A percentile compares a stretch with the other conserved stretches of the same genome.
phyloP scores from a whole-genome alignment of 2,113 vertebrate genomes.

The Plecotus auritus region DNA sequence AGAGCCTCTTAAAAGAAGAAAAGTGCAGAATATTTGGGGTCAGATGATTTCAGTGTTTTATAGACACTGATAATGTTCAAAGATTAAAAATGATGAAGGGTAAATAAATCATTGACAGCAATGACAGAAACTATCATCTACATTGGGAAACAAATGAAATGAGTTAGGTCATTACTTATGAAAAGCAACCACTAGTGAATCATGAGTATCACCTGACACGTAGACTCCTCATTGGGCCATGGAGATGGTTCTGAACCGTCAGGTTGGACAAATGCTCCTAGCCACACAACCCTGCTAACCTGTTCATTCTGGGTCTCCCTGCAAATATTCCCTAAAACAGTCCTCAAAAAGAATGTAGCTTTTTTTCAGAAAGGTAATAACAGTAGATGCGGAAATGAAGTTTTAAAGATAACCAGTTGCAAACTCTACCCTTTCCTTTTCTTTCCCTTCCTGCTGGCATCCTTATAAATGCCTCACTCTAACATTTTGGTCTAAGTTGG shows the following conservation, averaged over 20 bases:
- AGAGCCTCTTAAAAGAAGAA: conserved; percentile 18
- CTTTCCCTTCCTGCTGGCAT: background rate
- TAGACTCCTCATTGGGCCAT: background rate
- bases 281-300: background rate
- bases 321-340: background rate
- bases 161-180: background rate
- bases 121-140: background rate
- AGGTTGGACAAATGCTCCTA: background rate
- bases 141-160: background rate
- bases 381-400: conserved; percentile 17
- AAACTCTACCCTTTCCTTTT: conserved; percentile 2
- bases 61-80: background rate
- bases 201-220: background rate
- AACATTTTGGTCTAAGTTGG: conserved; percentile 35
- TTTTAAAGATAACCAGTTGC: conserved; percentile 34
- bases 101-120: conserved; percentile 21
- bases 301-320: background rate
- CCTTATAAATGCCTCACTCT: conserved; percentile 26
- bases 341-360: background rate
- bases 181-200: background rate
- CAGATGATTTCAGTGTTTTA: background rate
- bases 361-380: background rate
- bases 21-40: background rate
- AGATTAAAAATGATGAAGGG: conserved; percentile 8
- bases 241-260: background rate